Base-by-base conservation (phyloP, 2,888 invertebrate species). In the Lasius platythorax region DNA sequence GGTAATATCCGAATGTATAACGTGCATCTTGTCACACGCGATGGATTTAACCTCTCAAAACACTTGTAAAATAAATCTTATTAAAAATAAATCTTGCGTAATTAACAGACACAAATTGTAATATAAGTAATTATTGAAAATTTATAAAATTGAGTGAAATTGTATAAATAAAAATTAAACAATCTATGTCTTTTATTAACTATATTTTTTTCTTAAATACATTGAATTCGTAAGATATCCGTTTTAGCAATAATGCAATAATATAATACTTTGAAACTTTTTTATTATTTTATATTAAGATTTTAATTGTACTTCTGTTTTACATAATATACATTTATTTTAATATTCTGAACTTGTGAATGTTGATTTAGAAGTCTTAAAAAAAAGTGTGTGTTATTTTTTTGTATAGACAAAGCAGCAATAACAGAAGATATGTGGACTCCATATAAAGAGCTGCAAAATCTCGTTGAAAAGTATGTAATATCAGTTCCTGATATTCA, bases 381-480 rank as follows among this genome's bases (percentile, higher is more conserved):
- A 40, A 66, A 53, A 53, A n/a, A 3, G 3, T 46, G 12, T 63
- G 2, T 58, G 2, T 58, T 50, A 53, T 53, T 6, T 53, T 82
- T 33, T 56, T 28, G 87, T 85, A 43, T 82, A 94, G 95, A 95
- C 43, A 93, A 93, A 89, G 84, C 86, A 43, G 84, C 87, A 40
- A 95, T 95, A 63, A 96, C 96, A 12, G 97, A 97, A 93, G 98
- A 98, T 95, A 96, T 98, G 95, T 98, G 98, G 98, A 97, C 97
- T 70, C 97, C 98, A 0, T 98, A 97, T 95, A 98, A 98, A 93
- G 97, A 98, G 92, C 95, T 98, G 58, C 96, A 97, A 86, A 96
- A 95, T 43, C 96, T 97, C 70, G 97, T 98, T 61, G 97, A 97
- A 92, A 96, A 96, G 82, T 96, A 97, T 91, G 95, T 98, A 50